Conservation (phyloP, 1,140 invertebrate genomes). For the Hyposmocoma kahamanoa region DNA sequence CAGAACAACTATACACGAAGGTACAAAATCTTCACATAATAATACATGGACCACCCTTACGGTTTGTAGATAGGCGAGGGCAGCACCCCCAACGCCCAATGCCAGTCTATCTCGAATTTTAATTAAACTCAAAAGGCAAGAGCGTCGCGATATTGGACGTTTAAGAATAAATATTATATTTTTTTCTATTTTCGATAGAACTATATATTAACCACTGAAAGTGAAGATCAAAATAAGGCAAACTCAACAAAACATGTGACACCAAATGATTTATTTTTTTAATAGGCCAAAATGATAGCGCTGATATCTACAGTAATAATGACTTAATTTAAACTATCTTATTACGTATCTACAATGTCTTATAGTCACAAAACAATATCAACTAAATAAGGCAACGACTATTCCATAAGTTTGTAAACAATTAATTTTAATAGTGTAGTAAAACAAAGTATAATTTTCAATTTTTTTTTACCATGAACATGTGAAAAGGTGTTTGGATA, state of each 20-base stretch:
- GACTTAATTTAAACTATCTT: constrained; percentile 64
- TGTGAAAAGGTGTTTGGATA: constrained; percentile 48
- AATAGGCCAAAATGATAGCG: constrained; percentile 71
- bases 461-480: constrained; percentile 52
- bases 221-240: too few species aligned
- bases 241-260: constrained; percentile 39
- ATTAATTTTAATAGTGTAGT: constrained; percentile 45
- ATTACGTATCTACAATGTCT: constrained; percentile 68
- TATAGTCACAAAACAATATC: constrained; percentile 70
- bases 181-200: too few species aligned
- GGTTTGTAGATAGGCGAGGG: too few species aligned
- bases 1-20: too few species aligned
- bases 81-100: too few species aligned
- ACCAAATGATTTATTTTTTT: constrained; percentile 71
- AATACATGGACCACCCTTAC: too few species aligned
- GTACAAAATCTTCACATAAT: too few species aligned
- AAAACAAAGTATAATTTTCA: constrained; percentile 35
- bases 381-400: constrained; percentile 73
- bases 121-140: too few species aligned
- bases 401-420: constrained; percentile 61
- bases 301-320: constrained; percentile 68
- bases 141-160: too few species aligned
- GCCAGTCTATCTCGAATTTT: too few species aligned
- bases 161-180: too few species aligned
- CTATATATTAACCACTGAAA: too few species aligned